A percentile compares a stretch with the other conserved stretches of the same genome.
These are phyloP conservation scores for Cyrtonyx montezumae DNA, from an alignment of 2,113 vertebrate species.

Conservation along the genomic window DNA sequence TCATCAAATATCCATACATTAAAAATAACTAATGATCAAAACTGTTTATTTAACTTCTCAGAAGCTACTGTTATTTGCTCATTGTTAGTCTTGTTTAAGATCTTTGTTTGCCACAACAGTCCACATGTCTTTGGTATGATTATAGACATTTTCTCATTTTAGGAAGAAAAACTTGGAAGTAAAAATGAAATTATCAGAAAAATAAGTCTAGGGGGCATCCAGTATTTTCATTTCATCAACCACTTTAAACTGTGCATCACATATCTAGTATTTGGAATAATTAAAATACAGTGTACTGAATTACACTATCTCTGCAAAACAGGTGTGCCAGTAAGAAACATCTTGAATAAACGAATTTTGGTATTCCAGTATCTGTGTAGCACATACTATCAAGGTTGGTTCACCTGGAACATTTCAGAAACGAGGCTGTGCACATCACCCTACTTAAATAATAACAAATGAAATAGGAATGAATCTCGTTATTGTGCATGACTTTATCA, in stretches of 20 bases:
- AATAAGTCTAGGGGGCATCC: neutral
- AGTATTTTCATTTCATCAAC: neutral
- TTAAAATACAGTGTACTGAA: neutral
- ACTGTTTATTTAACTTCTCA: neutral
- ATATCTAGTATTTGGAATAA: neutral
- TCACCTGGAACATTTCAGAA: neutral
- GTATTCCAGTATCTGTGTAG: neutral
- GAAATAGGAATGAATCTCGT: neutral
- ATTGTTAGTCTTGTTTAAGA: neutral
- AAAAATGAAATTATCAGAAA: neutral
- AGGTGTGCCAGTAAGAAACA: neutral
- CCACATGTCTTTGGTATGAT: neutral
- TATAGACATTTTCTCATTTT: neutral
- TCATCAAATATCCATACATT: neutral
- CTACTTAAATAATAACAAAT: neutral
- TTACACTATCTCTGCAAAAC: neutral
- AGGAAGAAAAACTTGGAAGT: neutral
- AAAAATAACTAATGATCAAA: neutral
- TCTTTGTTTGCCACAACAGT: neutral
- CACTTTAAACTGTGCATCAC: neutral
- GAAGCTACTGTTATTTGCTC: neutral
- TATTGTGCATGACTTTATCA: neutral
- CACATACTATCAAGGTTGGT: neutral
- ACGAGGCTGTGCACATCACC: neutral
- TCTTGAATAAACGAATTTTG: neutral